A percentile compares a stretch with the other conserved stretches of the same genome.
These are phyloP conservation scores for Salvelinus fontinalis DNA, from an alignment of 2,113 vertebrate species.

Conservation along the genomic window DNA sequence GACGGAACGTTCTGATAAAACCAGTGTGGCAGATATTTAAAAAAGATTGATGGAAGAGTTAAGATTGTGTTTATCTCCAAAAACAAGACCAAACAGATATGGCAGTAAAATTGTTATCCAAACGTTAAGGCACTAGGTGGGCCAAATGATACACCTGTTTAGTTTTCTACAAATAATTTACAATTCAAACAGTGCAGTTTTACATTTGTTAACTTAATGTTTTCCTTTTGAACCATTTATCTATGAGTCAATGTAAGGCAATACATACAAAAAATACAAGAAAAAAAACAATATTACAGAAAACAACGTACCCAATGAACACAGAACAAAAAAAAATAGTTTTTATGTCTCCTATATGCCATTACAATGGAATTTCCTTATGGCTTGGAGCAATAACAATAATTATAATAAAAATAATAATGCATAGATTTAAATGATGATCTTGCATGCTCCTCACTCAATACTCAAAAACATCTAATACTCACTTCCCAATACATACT, in stretches of 20 bases:
- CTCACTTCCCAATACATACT: conserved; percentile 70
- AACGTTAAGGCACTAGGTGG: conserved; percentile 97
- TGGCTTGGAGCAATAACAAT: conserved; percentile 90
- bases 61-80: conserved; percentile 28
- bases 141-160: conserved; percentile 86
- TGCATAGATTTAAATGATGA: conserved; percentile 93
- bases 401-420: conserved; percentile 72
- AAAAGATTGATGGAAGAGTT: conserved; percentile 63
- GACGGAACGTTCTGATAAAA: conserved; percentile 72
- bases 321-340: conserved; percentile 73
- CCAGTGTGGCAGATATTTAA: conserved; percentile 59
- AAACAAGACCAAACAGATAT: conserved; percentile 68
- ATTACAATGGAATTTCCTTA: conserved; percentile 86
- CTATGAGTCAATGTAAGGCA: conserved; percentile 87
- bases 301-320: conserved; percentile 83
- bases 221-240: conserved; percentile 87
- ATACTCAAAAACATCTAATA: conserved; percentile 63
- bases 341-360: conserved; percentile 86
- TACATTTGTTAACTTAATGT: conserved; percentile 97
- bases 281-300: conserved; percentile 68
- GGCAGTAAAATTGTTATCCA: conserved; percentile 91
- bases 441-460: conserved; percentile 77
- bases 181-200: conserved; percentile 97
- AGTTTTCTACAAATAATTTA: conserved; percentile 99
- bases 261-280: conserved; percentile 75